A percentile compares a stretch with the other conserved stretches of the same genome.
phyloP scores from a whole-genome alignment of 2,888 invertebrate genomes.

The Leptinotarsa peninsularis region DNA sequence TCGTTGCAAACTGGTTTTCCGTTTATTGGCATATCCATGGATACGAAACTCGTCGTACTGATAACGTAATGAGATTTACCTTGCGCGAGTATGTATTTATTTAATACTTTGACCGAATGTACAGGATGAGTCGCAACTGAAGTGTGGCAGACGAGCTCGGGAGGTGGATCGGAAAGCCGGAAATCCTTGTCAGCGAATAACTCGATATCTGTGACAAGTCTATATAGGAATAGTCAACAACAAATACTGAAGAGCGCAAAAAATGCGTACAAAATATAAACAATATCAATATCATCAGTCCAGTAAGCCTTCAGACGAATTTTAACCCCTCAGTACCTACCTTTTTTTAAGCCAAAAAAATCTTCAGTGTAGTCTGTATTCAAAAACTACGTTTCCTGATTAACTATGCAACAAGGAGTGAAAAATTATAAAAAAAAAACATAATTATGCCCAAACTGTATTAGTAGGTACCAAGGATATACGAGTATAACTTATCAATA shows the following conservation, averaged over 20 bases:
- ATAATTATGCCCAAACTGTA: too few relatives aligned
- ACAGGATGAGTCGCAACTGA: slow-evolving; percentile 16
- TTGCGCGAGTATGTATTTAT: slow-evolving; percentile 31
- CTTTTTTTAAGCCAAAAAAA: too few relatives aligned
- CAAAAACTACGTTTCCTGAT: too few relatives aligned
- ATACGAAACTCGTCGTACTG: slow-evolving; percentile 42
- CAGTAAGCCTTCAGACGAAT: too few relatives aligned
- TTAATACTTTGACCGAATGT: slow-evolving; percentile 20
- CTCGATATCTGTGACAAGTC: not conserved
- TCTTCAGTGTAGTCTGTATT: too few relatives aligned
- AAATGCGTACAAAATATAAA: not conserved
- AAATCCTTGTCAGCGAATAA: not conserved
- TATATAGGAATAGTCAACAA: too few relatives aligned
- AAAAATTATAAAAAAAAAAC: too few relatives aligned
- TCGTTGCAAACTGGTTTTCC: slow-evolving; percentile 39
- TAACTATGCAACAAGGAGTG: too few relatives aligned
- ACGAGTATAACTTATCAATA: too few relatives aligned
- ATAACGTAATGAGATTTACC: slow-evolving; percentile 44
- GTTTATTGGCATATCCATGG: slow-evolving; percentile 41
- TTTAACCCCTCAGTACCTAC: too few relatives aligned
- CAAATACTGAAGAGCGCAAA: not conserved
- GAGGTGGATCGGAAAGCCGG: slow-evolving; percentile 7
- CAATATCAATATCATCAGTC: too few relatives aligned
- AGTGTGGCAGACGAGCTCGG: slow-evolving; percentile 1
- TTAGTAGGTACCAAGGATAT: too few relatives aligned